phyloP scores from a whole-genome alignment of 2,797 vertebrate genomes.

The Chelonia mydas region DNA sequence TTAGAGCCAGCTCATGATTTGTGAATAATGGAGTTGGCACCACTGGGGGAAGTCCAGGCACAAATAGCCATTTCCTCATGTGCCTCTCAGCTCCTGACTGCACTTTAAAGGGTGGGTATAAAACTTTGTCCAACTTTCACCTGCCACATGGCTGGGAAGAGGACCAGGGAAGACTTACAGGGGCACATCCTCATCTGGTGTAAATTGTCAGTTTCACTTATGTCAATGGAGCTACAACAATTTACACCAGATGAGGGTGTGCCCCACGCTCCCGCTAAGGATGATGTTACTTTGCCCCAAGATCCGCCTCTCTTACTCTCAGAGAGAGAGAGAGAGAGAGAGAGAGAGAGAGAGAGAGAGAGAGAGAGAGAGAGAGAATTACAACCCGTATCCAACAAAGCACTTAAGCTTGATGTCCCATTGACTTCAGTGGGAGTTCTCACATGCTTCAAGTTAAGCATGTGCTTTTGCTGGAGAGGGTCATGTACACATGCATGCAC shows the following conservation, averaged over 20 bases:
- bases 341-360: background rate
- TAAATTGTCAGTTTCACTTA: background rate
- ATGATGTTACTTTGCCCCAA: background rate
- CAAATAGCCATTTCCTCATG: background rate
- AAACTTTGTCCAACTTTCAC: background rate
- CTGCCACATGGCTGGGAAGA: background rate
- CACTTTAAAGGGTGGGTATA: background rate
- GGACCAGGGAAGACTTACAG: background rate
- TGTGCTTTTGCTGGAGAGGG: constrained; percentile 1
- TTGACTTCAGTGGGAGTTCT: constrained; percentile 28
- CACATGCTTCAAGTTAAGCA: constrained; percentile 6
- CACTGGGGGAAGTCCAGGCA: background rate
- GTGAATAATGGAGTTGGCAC: background rate
- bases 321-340: background rate
- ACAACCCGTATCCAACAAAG: background rate
- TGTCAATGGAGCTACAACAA: background rate
- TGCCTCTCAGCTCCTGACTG: background rate
- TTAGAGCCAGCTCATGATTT: background rate
- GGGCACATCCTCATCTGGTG: background rate
- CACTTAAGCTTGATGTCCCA: constrained; percentile 1
- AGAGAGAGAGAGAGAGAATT: background rate
- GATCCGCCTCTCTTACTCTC: background rate
- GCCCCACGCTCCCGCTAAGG: background rate
- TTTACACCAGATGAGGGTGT: background rate
- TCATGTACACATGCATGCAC: background rate